Evolutionary conservation across 30 jellyfish, hydroid and myxozoan genomes (phyloP), one percentile per base, ranked within the genome.

Genomic region (Sanderia malayensis): DNA sequence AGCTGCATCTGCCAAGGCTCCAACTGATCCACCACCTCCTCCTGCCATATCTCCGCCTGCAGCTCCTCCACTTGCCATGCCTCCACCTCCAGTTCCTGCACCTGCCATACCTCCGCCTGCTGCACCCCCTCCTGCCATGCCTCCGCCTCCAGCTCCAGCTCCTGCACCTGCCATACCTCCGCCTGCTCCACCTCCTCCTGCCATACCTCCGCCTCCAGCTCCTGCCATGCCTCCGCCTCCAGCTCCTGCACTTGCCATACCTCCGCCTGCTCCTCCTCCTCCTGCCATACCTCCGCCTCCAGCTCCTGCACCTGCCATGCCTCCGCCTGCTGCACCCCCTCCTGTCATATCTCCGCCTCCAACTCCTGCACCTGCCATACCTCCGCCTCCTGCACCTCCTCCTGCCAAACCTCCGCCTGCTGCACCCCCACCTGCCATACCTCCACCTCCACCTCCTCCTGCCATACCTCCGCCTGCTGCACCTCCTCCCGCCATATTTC

Each of bases 211-310:
- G 9, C 33, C 33, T n/a, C 32, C 31, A 33, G 4, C 76, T 64
- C 76, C 76, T 7, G 61, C 33, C 18, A 8, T 17, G 4, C 61
- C 76, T 3, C 59, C 31, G 23, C 59, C 76, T 2, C 30, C 76
- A 2, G 60, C 26, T 28, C 33, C 59, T 26, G 26, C 76, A 8
- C 74, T 57, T 2, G 58, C 31, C 4, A 31, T 4, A 26, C 58
- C 74, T 26, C 58, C 55, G 1, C 74, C 74, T 15, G 85, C 86
- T 4, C 47, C 81, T 1, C 55, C 59, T 19, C 89, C 89, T 17
- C 89, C 95, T 10, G 52, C 61, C 13, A 62, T 79, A 13, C 85
- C 88, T 18, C 66, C 82, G 4, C 87, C 94, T 4, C 59, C 73
- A 2, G 60, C 76, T 10, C 76, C 82, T 1, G 58, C 82, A 1